Conservation (phyloP, 53 echinoderm and acorn worm species). For the Stichopus horrens region DNA sequence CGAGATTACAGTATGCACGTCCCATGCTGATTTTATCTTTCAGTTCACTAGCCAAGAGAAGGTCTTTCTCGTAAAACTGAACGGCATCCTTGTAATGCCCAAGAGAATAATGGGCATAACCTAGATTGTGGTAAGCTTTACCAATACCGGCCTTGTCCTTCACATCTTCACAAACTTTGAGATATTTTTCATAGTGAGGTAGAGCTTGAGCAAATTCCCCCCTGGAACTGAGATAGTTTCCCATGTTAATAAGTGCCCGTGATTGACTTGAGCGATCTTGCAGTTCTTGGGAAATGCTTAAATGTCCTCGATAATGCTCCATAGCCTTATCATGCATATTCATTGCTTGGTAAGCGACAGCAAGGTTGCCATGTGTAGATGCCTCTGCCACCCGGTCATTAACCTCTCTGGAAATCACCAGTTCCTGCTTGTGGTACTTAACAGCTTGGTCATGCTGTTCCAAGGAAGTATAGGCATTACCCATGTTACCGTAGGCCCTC, state of each 20-base stretch:
- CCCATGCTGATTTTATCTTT: constrained; percentile 96
- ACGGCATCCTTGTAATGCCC: constrained; percentile 95
- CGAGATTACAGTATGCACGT: constrained; percentile 96
- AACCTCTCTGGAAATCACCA: constrained; percentile 93
- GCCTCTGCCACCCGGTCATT: constrained; percentile 90
- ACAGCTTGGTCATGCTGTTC: constrained; percentile 93
- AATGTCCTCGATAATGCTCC: constrained; percentile 90
- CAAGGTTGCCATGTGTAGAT: constrained; percentile 95
- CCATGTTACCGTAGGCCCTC: constrained; percentile 97
- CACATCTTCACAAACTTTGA: constrained; percentile 67
- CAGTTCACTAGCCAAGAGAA: constrained; percentile 79
- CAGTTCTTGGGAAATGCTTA: constrained; percentile 78
- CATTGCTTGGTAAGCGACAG: constrained; percentile 94
- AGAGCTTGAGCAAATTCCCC: constrained; percentile 94
- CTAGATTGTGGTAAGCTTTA: constrained; percentile 93
- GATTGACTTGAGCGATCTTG: constrained; percentile 85
- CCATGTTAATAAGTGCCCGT: constrained; percentile 82
- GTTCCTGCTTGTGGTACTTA: constrained; percentile 97
- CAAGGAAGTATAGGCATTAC: constrained; percentile 92
- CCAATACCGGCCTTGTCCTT: constrained; percentile 80
- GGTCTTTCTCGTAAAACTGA: constrained; percentile 91
- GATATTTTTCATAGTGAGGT: constrained; percentile 86
- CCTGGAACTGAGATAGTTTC: constrained; percentile 88
- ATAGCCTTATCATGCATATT: constrained; percentile 94
- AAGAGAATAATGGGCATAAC: constrained; percentile 94